Conservation (phyloP, 2,113 vertebrate species). For the Cairina moschata region DNA sequence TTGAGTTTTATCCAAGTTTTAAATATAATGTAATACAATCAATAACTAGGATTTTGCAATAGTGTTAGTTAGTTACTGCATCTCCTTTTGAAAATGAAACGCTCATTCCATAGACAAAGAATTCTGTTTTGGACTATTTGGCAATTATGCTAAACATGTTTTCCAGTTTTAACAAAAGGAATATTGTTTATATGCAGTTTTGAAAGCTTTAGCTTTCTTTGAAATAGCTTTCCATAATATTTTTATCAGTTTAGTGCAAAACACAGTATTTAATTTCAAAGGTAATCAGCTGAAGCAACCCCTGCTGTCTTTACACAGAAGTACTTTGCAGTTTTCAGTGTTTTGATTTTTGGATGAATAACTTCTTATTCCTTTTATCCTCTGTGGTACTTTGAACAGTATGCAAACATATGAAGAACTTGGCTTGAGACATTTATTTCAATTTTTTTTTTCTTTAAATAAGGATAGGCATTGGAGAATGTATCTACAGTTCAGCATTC, state of each 20-base stretch:
- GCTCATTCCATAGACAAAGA: background rate
- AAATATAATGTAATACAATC: background rate
- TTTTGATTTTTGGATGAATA: constrained; percentile 50
- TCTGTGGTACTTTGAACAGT: constrained; percentile 25
- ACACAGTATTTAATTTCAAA: constrained; percentile 57
- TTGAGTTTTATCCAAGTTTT: background rate
- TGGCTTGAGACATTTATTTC: background rate
- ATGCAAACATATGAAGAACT: constrained; percentile 12
- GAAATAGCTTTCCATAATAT: constrained; percentile 36
- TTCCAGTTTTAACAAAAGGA: constrained; percentile 57
- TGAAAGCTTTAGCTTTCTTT: constrained; percentile 48
- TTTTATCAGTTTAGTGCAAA: constrained; percentile 50
- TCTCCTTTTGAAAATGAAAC: constrained; percentile 1
- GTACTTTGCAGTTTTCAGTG: background rate
- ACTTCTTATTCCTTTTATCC: constrained; percentile 43
- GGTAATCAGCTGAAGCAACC: constrained; percentile 29
- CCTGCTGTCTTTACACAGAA: constrained; percentile 30
- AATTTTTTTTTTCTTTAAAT: background rate
- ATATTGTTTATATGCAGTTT: constrained; percentile 25
- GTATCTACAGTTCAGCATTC: background rate
- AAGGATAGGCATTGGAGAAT: background rate
- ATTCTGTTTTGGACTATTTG: background rate
- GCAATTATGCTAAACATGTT: constrained; percentile 34
- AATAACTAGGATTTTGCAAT: background rate
- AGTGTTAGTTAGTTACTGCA: background rate